phyloP scores from a whole-genome alignment of 2,797 vertebrate species.

The Hydrolagus colliei region DNA sequence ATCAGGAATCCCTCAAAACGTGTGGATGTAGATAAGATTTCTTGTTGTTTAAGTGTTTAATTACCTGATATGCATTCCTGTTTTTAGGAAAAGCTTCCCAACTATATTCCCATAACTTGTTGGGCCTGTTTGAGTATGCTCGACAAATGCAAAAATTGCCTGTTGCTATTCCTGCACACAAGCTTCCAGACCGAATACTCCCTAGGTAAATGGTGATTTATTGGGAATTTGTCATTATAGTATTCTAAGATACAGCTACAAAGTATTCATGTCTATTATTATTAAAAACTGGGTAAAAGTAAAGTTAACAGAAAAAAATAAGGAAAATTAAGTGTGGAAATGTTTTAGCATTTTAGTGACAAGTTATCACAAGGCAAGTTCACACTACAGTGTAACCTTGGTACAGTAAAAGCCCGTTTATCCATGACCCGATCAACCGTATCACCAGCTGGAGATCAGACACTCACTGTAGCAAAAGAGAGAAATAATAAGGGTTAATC shows the following conservation, averaged over 20 bases:
- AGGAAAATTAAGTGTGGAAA: too few species aligned
- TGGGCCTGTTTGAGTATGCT: constrained; percentile 90
- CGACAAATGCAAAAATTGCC: constrained; percentile 91
- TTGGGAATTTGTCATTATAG: not conserved
- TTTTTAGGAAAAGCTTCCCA: constrained; percentile 89
- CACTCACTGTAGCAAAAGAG: not conserved
- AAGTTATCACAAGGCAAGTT: too few species aligned
- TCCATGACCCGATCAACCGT: not conserved
- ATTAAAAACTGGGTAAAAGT: too few species aligned
- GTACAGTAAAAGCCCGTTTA: too few species aligned
- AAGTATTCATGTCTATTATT: too few species aligned
- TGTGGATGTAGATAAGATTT: not conserved
- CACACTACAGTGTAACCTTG: too few species aligned
- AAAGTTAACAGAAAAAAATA: too few species aligned
- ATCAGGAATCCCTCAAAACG: not conserved
- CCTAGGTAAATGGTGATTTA: constrained; percentile 59
- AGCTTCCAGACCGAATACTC: constrained; percentile 90
- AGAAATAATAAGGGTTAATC: not conserved
- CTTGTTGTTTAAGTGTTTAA: not conserved
- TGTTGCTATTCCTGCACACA: constrained; percentile 91
- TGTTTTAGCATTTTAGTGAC: too few species aligned
- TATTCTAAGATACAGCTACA: too few species aligned
- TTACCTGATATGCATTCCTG: not conserved
- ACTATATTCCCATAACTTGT: constrained; percentile 89
- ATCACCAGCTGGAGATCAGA: not conserved